phyloP scores from a whole-genome alignment of 1,140 invertebrate genomes.

The Rhopalosiphum maidis region DNA sequence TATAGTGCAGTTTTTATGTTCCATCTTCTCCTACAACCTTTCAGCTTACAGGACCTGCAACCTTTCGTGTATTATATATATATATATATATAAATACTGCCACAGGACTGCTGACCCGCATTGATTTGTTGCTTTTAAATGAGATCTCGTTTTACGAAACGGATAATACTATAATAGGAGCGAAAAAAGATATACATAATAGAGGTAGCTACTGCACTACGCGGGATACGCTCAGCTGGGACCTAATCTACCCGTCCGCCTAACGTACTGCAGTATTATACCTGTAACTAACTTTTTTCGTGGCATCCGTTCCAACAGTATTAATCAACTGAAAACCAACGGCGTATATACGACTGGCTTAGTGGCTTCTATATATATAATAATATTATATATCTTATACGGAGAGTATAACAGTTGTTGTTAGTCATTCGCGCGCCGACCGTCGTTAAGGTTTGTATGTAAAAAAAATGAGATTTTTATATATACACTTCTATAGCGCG shows the following conservation, averaged over 20 bases:
- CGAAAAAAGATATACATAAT: not conserved
- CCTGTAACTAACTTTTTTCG: not conserved
- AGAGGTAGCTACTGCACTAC: not conserved
- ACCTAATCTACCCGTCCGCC: not conserved
- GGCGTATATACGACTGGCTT: not conserved
- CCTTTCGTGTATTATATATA: not conserved
- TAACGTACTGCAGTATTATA: not conserved
- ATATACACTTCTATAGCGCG: not conserved
- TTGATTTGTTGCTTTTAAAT: constrained; percentile 53
- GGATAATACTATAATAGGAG: not conserved
- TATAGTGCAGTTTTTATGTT: not conserved
- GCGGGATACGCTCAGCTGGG: not conserved
- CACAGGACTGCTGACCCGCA: constrained; percentile 15
- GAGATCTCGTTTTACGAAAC: constrained; percentile 44
- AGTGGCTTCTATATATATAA: too few relatives aligned
- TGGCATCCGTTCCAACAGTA: not conserved
- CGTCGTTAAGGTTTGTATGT: not conserved
- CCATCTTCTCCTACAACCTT: not conserved
- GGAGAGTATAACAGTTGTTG: not conserved
- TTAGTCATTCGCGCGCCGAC: not conserved
- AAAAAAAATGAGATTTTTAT: not conserved
- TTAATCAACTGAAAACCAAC: not conserved
- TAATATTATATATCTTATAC: not conserved
- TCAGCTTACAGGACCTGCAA: not conserved
- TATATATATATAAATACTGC: not conserved